These are phyloP conservation scores for Sternotherus odoratus DNA, from an alignment of 2,797 vertebrate genomes.

Conservation along the genomic window DNA sequence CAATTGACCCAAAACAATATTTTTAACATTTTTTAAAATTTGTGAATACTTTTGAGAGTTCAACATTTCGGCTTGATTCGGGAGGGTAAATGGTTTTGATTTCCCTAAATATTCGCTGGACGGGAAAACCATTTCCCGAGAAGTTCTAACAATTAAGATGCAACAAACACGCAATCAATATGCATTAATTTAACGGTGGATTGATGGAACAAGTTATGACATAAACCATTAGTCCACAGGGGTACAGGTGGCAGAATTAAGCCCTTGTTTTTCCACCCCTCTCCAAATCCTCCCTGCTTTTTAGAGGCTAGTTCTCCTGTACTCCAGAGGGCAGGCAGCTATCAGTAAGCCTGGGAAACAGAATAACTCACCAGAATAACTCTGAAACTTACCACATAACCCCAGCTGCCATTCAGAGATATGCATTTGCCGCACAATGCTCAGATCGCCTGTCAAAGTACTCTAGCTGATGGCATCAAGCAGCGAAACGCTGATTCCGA, in stretches of 20 bases:
- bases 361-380: neutral
- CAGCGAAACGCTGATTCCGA: neutral
- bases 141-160: neutral
- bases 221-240: neutral
- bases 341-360: neutral
- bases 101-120: neutral
- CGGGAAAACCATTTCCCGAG: neutral
- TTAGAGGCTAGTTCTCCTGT: neutral
- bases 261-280: neutral
- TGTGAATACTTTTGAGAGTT: neutral
- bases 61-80: neutral
- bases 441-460: fast-evolving
- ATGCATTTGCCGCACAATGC: neutral
- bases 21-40: neutral
- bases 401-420: neutral
- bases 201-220: neutral
- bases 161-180: neutral
- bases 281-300: neutral
- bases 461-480: neutral
- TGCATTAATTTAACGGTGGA: neutral
- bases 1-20: neutral
- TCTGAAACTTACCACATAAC: neutral
- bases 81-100: neutral
- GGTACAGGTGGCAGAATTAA: fast-evolving
- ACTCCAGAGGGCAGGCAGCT: neutral